phyloP scores from a whole-genome alignment of 2,797 vertebrate genomes.

The Pagetopsis macropterus region DNA sequence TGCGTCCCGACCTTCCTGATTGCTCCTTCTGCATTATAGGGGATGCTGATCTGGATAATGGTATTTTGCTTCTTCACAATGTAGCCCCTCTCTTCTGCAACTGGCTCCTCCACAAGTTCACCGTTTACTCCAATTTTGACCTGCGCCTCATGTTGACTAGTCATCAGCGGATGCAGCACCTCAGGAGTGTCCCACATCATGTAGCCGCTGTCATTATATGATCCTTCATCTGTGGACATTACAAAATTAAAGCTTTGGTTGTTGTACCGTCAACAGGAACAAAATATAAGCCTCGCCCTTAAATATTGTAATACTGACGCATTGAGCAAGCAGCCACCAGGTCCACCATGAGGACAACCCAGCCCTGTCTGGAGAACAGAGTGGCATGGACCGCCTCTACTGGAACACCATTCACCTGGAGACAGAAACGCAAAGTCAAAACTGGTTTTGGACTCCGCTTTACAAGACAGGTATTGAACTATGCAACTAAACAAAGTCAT shows the following conservation, averaged over 20 bases:
- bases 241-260: neutral
- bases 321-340: slow-evolving; percentile 81
- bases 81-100: slow-evolving; percentile 49
- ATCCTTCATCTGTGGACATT: slow-evolving; percentile 55
- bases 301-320: slow-evolving; percentile 60
- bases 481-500: no score
- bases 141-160: neutral
- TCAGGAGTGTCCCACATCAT: slow-evolving; percentile 70
- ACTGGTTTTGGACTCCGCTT: neutral
- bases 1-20: slow-evolving; percentile 66
- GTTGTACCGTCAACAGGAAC: no score
- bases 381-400: slow-evolving; percentile 73
- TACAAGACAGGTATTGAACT: neutral
- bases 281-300: neutral
- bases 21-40: slow-evolving; percentile 66
- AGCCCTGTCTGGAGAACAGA: slow-evolving; percentile 81
- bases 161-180: slow-evolving; percentile 24
- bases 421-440: neutral
- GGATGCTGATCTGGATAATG: slow-evolving; percentile 59
- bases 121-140: slow-evolving; percentile 60
- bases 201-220: slow-evolving; percentile 39
- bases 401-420: slow-evolving; percentile 66
- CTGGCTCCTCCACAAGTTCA: slow-evolving; percentile 32
- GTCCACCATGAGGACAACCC: slow-evolving; percentile 84
- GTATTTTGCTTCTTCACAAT: slow-evolving; percentile 19